Evolutionary conservation across 2,797 vertebrate genomes (phyloP).

Genomic region (Labeo calbasu): DNA sequence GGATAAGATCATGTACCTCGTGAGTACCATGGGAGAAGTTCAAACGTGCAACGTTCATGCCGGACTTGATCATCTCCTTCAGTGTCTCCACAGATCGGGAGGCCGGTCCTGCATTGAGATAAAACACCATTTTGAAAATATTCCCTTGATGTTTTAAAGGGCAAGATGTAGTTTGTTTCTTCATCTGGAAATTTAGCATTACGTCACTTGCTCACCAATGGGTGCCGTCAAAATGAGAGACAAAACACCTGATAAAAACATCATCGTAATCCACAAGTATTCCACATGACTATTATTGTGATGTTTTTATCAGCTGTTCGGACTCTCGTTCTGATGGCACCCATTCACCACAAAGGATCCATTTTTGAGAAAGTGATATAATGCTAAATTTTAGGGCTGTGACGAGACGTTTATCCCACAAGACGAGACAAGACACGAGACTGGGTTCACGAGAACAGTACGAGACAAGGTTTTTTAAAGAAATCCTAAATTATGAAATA

Average conservation of each 20-base stretch:
- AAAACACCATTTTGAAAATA: not conserved
- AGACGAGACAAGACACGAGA: too few relatives aligned
- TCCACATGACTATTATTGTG: too few relatives aligned
- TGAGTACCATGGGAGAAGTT: slow-evolving; percentile 99
- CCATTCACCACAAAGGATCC: not conserved
- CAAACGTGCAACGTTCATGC: slow-evolving; percentile 97
- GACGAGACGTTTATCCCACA: too few relatives aligned
- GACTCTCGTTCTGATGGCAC: not conserved
- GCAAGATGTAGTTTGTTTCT: not conserved
- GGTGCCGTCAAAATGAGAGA: not conserved
- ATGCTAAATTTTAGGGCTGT: not conserved
- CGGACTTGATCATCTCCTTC: slow-evolving; percentile 97
- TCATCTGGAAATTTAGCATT: not conserved
- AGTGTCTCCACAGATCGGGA: slow-evolving; percentile 88
- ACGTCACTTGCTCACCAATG: not conserved
- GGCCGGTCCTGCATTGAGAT: slow-evolving; percentile 83
- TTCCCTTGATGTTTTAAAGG: not conserved
- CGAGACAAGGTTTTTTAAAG: too few relatives aligned
- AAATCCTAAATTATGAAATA: too few relatives aligned
- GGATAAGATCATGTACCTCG: slow-evolving; percentile 80
- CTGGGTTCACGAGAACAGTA: too few relatives aligned
- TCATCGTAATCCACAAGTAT: too few relatives aligned
- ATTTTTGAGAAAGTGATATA: not conserved
- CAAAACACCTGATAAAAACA: not conserved
- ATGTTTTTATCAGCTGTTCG: too few relatives aligned